Percentiles rank a stretch among this genome's conserved stretches.
These are phyloP conservation scores for Lottia gigantea DNA, from an alignment of 2,888 invertebrate genomes.

Conservation along the genomic window DNA sequence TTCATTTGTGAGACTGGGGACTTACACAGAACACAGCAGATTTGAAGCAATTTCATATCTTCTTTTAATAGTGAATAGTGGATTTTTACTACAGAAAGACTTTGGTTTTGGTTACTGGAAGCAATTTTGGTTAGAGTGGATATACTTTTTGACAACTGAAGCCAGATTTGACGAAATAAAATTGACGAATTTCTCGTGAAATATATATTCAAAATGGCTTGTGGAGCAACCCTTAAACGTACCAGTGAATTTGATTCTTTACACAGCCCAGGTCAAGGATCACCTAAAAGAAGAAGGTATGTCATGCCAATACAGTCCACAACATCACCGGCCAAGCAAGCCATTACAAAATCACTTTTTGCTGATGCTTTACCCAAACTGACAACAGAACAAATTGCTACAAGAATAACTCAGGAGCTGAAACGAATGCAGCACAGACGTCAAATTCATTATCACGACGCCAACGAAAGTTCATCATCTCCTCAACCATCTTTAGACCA, in stretches of 20 bases:
- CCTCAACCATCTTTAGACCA: slow-evolving; percentile 31
- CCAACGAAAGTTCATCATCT: slow-evolving; percentile 34
- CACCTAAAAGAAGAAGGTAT: slow-evolving; percentile 85
- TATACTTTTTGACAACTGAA: too few species aligned
- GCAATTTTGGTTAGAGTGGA: too few species aligned
- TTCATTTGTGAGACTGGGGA: too few species aligned
- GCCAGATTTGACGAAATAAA: too few species aligned
- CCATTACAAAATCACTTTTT: slow-evolving; percentile 76
- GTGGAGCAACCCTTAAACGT: slow-evolving; percentile 92
- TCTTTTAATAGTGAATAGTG: too few species aligned
- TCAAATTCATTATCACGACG: slow-evolving; percentile 78
- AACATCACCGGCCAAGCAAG: slow-evolving; percentile 73
- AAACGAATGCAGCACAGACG: slow-evolving; percentile 89
- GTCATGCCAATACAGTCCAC: slow-evolving; percentile 83
- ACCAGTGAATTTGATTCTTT: slow-evolving; percentile 94
- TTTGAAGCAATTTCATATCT: too few species aligned
- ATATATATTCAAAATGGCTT: slow-evolving; percentile 85
- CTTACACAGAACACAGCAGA: too few species aligned
- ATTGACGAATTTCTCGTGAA: too few species aligned
- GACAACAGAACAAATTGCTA: slow-evolving; percentile 93
- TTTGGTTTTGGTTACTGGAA: too few species aligned
- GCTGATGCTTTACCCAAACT: slow-evolving; percentile 86
- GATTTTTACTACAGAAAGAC: too few species aligned
- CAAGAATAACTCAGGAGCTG: slow-evolving; percentile 91
- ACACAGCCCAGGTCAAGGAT: slow-evolving; percentile 78